Evolutionary conservation across 1,140 invertebrate genomes (phyloP).

Genomic region (Eciton burchellii): DNA sequence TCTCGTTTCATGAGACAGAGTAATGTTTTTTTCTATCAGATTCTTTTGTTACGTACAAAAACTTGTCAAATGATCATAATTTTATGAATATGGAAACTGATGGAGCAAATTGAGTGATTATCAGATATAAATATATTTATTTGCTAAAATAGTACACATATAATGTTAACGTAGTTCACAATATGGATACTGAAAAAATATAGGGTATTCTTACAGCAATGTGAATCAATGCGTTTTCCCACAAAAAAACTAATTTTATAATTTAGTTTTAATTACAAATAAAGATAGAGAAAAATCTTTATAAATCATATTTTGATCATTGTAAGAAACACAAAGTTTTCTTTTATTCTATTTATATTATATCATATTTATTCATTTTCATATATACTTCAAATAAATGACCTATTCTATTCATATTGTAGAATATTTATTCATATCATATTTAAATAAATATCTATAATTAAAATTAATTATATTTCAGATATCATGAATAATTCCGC

Average conservation of each 20-base stretch:
- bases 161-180: not conserved
- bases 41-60: no score
- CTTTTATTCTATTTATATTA: not conserved
- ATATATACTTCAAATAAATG: not conserved
- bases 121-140: not conserved
- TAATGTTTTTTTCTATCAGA: no score
- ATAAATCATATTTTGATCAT: not conserved
- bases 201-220: not conserved
- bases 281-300: not conserved
- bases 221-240: not conserved
- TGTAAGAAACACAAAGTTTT: conserved; percentile 12
- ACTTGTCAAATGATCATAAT: no score
- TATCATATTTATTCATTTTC: conserved; percentile 1
- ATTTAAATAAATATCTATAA: not conserved
- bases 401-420: not conserved
- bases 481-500: conserved; percentile 24
- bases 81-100: not conserved
- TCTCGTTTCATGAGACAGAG: no score
- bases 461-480: conserved; percentile 59
- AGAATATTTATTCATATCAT: not conserved
- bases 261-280: not conserved
- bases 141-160: not conserved
- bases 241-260: not conserved
- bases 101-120: not conserved
- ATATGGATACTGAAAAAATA: not conserved